Conservation (phyloP, 2,797 vertebrate genomes). For the Poecilia velifera region DNA sequence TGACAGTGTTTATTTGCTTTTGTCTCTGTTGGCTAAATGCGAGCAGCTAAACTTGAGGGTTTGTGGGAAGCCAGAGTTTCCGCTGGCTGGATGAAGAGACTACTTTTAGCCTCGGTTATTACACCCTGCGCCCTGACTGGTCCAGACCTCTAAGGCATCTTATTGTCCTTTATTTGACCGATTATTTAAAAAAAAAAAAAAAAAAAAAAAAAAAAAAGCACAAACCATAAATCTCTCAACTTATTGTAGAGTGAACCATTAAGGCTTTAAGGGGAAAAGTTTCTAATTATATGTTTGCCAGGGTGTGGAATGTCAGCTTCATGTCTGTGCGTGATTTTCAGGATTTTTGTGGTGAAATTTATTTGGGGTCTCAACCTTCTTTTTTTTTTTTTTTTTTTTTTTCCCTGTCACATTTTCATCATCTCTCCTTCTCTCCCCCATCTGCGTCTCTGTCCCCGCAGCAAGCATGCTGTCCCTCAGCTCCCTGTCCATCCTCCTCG, state of each 20-base stretch:
- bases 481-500: constrained; percentile 57
- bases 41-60: constrained; percentile 63
- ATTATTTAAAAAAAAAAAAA: constrained; percentile 61
- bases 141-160: constrained; percentile 41
- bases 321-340: constrained; percentile 45
- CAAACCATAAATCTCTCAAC: constrained; percentile 58
- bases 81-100: constrained; percentile 63
- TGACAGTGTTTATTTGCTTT: constrained; percentile 73
- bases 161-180: constrained; percentile 45
- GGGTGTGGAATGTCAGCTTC: constrained; percentile 58
- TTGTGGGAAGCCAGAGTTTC: constrained; percentile 76
- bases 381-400: constrained; percentile 1
- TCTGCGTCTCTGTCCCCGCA: constrained; percentile 20
- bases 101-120: constrained; percentile 73
- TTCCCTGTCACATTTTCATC: constrained; percentile 5
- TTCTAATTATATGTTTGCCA: constrained; percentile 72
- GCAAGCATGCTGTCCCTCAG: constrained; percentile 75
- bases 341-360: constrained; percentile 64
- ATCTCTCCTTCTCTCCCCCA: constrained; percentile 4
- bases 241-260: constrained; percentile 54
- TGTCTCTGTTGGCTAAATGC: constrained; percentile 70
- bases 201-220: constrained; percentile 51
- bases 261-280: constrained; percentile 41
- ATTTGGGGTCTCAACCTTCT: constrained; percentile 37
- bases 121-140: constrained; percentile 51